Percentiles rank a stretch among this genome's conserved stretches.
Conservation (phyloP, 2,797 vertebrate genomes). For the Carduelis carduelis region DNA sequence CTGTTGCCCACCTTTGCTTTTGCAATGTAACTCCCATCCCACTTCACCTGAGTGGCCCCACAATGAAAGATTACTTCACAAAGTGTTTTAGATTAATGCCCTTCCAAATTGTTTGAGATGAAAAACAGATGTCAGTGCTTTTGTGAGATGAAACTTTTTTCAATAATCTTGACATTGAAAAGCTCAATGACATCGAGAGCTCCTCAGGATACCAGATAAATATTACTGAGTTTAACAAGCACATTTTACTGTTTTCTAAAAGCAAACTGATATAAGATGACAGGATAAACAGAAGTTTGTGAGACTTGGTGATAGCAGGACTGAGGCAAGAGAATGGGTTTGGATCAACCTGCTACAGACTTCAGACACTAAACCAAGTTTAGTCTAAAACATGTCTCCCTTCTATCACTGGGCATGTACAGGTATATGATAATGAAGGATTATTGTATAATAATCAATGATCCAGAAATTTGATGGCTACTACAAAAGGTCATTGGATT, state of each 20-base stretch:
- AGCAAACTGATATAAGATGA: not conserved
- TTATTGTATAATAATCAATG: not conserved
- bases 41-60: not conserved
- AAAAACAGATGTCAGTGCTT: not conserved
- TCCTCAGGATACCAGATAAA: not conserved
- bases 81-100: not conserved
- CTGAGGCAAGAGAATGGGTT: not conserved
- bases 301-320: not conserved
- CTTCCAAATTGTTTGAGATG: not conserved
- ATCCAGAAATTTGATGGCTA: not conserved
- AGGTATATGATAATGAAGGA: not conserved
- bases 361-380: not conserved
- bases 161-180: not conserved
- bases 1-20: not conserved
- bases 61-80: not conserved
- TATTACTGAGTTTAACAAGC: not conserved
- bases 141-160: not conserved
- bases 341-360: not conserved
- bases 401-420: not conserved
- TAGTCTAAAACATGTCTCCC: not conserved
- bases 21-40: not conserved
- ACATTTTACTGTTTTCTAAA: not conserved
- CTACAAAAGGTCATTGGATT: not conserved
- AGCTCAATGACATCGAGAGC: not conserved
- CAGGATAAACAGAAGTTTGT: accelerated